A percentile compares a stretch with the other conserved stretches of the same genome.
Evolutionary conservation across 1,140 invertebrate genomes (phyloP).

Genomic region (Drosophila pachea): DNA sequence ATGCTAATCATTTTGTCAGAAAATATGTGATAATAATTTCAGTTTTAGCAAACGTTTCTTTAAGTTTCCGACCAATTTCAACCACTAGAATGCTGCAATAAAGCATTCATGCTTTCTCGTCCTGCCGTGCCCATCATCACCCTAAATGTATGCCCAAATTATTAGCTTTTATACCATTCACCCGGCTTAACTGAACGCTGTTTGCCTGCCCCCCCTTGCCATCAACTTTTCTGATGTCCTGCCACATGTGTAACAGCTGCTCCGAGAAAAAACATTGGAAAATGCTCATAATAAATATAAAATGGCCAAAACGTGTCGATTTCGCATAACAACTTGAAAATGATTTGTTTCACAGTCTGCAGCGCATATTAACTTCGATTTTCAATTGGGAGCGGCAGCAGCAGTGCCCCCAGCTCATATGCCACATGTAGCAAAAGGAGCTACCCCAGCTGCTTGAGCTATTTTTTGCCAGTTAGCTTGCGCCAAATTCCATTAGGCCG

Average conservation of each 20-base stretch:
- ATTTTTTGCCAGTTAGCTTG: conserved; percentile 67
- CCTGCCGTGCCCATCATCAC: conserved; percentile 3
- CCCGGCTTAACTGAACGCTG: background rate
- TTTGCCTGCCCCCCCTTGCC: background rate
- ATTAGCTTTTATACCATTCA: conserved; percentile 55
- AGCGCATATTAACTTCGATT: conserved; percentile 76
- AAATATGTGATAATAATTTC: too few species aligned
- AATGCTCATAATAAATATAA: conserved; percentile 75
- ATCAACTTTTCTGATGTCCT: conserved; percentile 14
- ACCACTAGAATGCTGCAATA: background rate
- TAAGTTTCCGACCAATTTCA: background rate
- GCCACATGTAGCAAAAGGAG: conserved; percentile 22
- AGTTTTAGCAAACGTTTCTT: too few species aligned
- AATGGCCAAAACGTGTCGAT: conserved; percentile 78
- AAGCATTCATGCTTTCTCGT: background rate
- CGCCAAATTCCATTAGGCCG: conserved; percentile 67
- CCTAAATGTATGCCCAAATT: conserved; percentile 60
- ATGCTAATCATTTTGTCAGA: background rate
- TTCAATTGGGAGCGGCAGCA: conserved; percentile 61
- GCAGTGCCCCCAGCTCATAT: conserved; percentile 26
- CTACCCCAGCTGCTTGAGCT: conserved; percentile 39
- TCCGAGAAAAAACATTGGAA: conserved; percentile 34
- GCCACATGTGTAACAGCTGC: conserved; percentile 64
- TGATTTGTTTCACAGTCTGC: conserved; percentile 78
- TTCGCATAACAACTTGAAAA: conserved; percentile 74